Percentiles rank a stretch among this genome's conserved stretches.
Conservation (phyloP, 92 coral and sea anemone genomes). For the Metridium senile region DNA sequence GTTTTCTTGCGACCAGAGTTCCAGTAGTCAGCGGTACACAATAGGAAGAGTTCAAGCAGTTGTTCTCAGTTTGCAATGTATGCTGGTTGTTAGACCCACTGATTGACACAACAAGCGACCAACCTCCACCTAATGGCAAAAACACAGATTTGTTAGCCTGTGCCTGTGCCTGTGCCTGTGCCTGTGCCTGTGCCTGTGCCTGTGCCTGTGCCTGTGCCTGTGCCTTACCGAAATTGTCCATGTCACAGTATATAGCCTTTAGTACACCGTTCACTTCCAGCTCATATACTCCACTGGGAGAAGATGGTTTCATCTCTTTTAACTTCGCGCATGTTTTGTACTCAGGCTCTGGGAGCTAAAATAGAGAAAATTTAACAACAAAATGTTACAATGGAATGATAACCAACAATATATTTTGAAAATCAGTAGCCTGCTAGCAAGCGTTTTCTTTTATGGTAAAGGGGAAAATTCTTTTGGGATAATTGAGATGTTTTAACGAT, state of each 20-base stretch:
- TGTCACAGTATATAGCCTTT: constrained; percentile 6
- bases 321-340: constrained; percentile 6
- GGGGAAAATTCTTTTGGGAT: too few relatives aligned
- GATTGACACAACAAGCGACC: constrained; percentile 32
- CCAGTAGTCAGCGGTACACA: constrained; percentile 30
- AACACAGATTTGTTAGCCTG: not conserved
- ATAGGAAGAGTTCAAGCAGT: constrained; percentile 22
- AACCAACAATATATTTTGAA: too few relatives aligned
- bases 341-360: not conserved
- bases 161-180: too few relatives aligned
- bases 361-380: not conserved
- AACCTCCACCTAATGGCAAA: constrained; percentile 24
- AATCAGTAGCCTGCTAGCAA: too few relatives aligned
- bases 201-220: too few relatives aligned
- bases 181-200: not conserved
- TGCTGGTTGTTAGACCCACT: constrained; percentile 10
- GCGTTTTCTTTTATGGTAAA: too few relatives aligned
- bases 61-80: constrained; percentile 9
- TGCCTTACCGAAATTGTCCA: constrained; percentile 1
- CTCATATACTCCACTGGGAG: constrained; percentile 14
- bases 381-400: too few relatives aligned
- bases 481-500: too few relatives aligned
- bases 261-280: not conserved
- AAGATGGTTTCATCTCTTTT: constrained; percentile 6
- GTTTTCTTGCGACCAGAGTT: constrained; percentile 19